Conservation (phyloP, 64 coral and sea anemone species). For the Stichodactyla mertensii region DNA sequence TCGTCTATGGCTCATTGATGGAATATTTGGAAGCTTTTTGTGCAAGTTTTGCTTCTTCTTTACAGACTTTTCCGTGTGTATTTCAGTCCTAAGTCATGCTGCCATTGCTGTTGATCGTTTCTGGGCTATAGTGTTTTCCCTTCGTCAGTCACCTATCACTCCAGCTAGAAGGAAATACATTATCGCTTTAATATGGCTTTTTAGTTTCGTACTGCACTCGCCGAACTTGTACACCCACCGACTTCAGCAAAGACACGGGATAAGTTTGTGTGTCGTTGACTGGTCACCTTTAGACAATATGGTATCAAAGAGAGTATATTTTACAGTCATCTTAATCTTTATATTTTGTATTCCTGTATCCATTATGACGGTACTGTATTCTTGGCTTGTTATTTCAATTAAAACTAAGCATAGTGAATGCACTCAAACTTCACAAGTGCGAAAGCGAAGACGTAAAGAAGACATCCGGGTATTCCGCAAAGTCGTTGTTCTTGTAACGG, state of each 20-base stretch:
- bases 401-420: not conserved
- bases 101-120: constrained; percentile 17
- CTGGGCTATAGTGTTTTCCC: constrained; percentile 24
- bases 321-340: not conserved
- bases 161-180: constrained; percentile 4
- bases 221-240: not conserved
- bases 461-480: constrained; percentile 21
- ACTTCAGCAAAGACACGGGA: not conserved
- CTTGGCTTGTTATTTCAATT: not conserved
- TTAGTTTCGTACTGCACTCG: not conserved
- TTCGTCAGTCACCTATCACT: not conserved
- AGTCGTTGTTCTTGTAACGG: not conserved
- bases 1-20: constrained; percentile 3
- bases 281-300: constrained; percentile 14
- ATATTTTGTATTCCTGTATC: not conserved
- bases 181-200: constrained; percentile 12
- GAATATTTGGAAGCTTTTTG: not conserved
- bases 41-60: constrained; percentile 22
- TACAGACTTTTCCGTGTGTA: constrained; percentile 3
- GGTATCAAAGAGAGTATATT: not conserved
- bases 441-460: constrained; percentile 2
- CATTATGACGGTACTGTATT: not conserved
- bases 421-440: not conserved
- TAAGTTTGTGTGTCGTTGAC: not conserved
- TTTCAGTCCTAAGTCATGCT: constrained; percentile 24